Base-by-base conservation (phyloP, 2,888 invertebrate species). In the Clitarchus hookeri region DNA sequence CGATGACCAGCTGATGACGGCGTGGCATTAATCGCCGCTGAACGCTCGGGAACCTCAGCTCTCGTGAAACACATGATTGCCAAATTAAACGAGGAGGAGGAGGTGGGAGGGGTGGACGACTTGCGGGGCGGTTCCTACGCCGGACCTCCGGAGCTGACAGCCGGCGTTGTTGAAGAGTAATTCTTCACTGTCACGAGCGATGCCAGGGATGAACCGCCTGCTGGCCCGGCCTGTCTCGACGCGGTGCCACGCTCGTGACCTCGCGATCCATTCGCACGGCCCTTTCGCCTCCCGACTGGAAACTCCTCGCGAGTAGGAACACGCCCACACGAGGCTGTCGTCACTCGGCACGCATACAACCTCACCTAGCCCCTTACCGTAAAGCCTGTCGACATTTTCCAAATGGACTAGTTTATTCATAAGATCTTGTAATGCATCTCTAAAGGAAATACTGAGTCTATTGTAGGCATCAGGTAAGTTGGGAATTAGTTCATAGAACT, bases 1-100 rank as follows among this genome's bases (percentile, higher is more conserved):
- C 6, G 65, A 65, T 65, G 65, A 65, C 0, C 0, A 8, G 13
- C 23, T 23, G 65, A 65, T 65, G 65, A 6, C 1, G 65, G 23
- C 23, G 65, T 23, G 8, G 65, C 65, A 82, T 82, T 82, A 82
- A 82, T 82, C 44, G 82, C 82, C 44, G 82, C 44, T 36, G 44
- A 78, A 79, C 12, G 13, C n/a, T n/a, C 23, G 4, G 16, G 23
- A 82, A 27, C 82, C 27, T 26, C 25, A 23, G 27, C 27, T 25
- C 36, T 82, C 25, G 82, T 23, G 82, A 82, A 27, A 82, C 44
- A 11, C 82, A 82, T 36, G 82, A 82, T 82, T 82, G 44, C 82
- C 82, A 82, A n/a, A 82, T 82, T 82, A 82, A 27, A 65, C n/a
- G 19, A n/a, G 48, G 48, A 19, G 0, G 65, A 19, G 65, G 36